Percentiles rank a stretch among this genome's conserved stretches.
phyloP scores from a whole-genome alignment of 2,113 vertebrate species.

The Gopherus evgoodei region DNA sequence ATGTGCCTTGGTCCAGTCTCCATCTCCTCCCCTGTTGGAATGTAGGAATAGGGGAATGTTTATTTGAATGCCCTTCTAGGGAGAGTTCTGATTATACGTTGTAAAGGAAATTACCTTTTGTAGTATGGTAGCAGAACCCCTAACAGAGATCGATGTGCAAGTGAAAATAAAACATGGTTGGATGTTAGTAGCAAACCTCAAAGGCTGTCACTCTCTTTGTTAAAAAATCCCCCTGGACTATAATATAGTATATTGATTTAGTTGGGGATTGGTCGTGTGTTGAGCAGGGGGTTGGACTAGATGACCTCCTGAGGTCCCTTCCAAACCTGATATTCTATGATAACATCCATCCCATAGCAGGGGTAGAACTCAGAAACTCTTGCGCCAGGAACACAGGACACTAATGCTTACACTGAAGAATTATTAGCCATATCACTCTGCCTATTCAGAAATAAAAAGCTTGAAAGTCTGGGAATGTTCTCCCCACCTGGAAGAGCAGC shows the following conservation, averaged over 20 bases:
- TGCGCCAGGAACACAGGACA: background rate
- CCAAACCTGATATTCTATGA: too few relatives aligned
- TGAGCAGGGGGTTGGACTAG: too few relatives aligned
- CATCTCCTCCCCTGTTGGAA: background rate
- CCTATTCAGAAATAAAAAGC: background rate
- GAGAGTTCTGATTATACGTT: background rate
- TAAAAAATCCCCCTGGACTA: background rate
- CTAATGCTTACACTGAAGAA: background rate
- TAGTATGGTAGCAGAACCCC: background rate
- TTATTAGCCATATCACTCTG: accelerated
- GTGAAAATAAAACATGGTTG: accelerated
- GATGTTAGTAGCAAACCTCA: background rate
- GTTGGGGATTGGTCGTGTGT: too few relatives aligned
- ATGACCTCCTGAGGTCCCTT: too few relatives aligned
- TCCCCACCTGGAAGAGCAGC: background rate
- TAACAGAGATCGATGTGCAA: background rate
- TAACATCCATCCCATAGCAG: accelerated
- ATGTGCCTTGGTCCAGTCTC: too few relatives aligned
- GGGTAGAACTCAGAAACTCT: accelerated
- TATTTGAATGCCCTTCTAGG: background rate
- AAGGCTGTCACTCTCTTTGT: background rate
- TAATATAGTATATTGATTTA: background rate
- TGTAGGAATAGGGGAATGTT: background rate
- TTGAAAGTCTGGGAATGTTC: background rate
- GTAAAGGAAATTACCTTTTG: background rate